phyloP scores from a whole-genome alignment of 2,888 invertebrate genomes.

The Scelioninae gen. 2 region DNA sequence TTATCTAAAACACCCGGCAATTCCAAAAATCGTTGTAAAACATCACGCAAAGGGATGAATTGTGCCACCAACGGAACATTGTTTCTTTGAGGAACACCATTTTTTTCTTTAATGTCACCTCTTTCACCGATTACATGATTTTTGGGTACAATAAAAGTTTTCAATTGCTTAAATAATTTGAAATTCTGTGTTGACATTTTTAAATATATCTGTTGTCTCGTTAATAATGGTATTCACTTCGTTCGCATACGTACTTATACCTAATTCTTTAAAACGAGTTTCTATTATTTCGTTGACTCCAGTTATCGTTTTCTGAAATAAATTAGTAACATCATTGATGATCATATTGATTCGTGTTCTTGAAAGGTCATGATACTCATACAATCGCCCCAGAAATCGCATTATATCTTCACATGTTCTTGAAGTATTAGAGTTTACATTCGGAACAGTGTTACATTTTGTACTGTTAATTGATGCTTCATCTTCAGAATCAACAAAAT shows the following conservation, averaged over 20 bases:
- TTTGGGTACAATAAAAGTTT: conserved; percentile 47
- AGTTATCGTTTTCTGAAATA: conserved; percentile 11
- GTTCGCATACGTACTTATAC: conserved; percentile 7
- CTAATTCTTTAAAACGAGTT: too few species aligned
- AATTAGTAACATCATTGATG: conserved; percentile 11
- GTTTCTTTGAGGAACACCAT: conserved; percentile 33
- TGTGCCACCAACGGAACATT: conserved; percentile 43
- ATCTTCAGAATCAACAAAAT: too few species aligned
- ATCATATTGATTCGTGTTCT: conserved; percentile 20
- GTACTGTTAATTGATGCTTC: too few species aligned
- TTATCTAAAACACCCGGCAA: conserved; percentile 32
- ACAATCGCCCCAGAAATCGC: conserved; percentile 12
- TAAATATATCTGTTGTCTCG: conserved; percentile 14
- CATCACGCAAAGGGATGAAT: conserved; percentile 39
- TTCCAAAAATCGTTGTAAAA: conserved; percentile 53
- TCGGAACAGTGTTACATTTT: too few species aligned
- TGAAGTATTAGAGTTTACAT: too few species aligned
- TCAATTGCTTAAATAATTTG: conserved; percentile 36
- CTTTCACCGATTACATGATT: conserved; percentile 40
- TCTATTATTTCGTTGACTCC: conserved; percentile 1
- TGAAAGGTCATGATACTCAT: conserved; percentile 16
- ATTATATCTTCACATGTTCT: conserved; percentile 9
- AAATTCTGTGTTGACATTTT: conserved; percentile 36
- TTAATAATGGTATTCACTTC: conserved; percentile 15
- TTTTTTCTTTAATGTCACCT: conserved; percentile 37